Percentiles rank a stretch among this genome's conserved stretches.
Conservation (phyloP, 2,888 invertebrate species). For the Lepidocyrtinus sp. region DNA sequence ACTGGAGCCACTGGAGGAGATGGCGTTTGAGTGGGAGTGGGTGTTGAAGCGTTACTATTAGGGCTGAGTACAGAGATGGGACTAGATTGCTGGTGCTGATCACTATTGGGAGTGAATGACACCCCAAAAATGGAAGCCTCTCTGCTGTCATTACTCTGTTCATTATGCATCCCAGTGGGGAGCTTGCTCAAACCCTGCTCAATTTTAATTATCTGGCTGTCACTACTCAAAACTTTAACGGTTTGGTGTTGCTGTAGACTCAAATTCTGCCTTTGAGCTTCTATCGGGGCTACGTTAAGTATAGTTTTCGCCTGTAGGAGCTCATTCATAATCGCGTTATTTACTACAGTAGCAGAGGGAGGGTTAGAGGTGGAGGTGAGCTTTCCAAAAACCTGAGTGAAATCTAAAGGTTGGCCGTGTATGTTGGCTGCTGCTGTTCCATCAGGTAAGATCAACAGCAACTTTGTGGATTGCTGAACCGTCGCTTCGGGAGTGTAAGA, state of each 20-base stretch:
- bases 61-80: background rate
- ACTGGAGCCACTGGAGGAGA: background rate
- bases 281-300: background rate
- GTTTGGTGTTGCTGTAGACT: constrained; percentile 15
- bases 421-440: constrained; percentile 4
- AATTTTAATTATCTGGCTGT: constrained; percentile 46
- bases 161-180: constrained; percentile 27
- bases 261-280: background rate
- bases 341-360: background rate
- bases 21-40: constrained; percentile 6
- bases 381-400: constrained; percentile 52
- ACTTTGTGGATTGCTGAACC: background rate
- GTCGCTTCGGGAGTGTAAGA: constrained; percentile 17
- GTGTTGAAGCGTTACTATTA: background rate
- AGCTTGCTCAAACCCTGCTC: constrained; percentile 30
- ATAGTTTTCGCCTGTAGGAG: constrained; percentile 25
- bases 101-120: background rate
- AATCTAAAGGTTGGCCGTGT: constrained; percentile 39
- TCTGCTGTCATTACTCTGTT: background rate
- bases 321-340: constrained; percentile 30
- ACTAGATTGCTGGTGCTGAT: background rate
- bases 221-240: constrained; percentile 8
- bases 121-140: background rate
- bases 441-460: constrained; percentile 29
- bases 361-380: constrained; percentile 31